These are phyloP conservation scores for Diplolepis rosae DNA, from an alignment of 2,888 invertebrate genomes.

Conservation along the genomic window DNA sequence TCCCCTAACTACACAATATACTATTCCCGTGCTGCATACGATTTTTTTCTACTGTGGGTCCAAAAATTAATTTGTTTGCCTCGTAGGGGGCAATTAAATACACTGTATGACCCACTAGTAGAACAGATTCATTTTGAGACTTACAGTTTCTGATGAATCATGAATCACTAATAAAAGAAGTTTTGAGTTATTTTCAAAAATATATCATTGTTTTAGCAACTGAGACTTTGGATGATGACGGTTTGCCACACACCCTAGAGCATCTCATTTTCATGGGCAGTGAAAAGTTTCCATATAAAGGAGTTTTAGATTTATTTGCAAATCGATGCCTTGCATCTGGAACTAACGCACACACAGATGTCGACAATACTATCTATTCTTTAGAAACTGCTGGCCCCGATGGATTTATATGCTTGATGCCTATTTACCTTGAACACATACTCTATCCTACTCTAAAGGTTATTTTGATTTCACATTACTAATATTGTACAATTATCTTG, in stretches of 20 bases:
- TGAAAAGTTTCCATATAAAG: slow-evolving; percentile 91
- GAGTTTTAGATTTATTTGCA: slow-evolving; percentile 90
- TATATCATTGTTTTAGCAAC: slow-evolving; percentile 83
- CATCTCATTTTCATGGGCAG: slow-evolving; percentile 94
- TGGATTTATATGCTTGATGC: slow-evolving; percentile 91
- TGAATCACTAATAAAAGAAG: too few relatives aligned
- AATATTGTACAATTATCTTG: too few relatives aligned
- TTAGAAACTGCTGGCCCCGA: slow-evolving; percentile 90
- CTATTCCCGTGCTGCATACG: too few relatives aligned
- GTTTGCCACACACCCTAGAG: slow-evolving; percentile 93
- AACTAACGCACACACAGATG: slow-evolving; percentile 93
- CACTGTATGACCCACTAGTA: too few relatives aligned
- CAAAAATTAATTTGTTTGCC: too few relatives aligned
- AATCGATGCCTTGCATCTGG: slow-evolving; percentile 93
- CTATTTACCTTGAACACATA: slow-evolving; percentile 93
- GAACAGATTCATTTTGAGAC: too few relatives aligned
- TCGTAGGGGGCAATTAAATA: too few relatives aligned
- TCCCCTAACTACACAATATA: too few relatives aligned
- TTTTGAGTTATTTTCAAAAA: too few relatives aligned
- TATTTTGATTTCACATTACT: too few relatives aligned
- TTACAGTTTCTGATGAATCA: too few relatives aligned
- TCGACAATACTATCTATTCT: slow-evolving; percentile 92
- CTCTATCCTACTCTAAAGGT: slow-evolving; percentile 87
- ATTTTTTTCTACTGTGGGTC: too few relatives aligned
- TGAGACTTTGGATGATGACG: slow-evolving; percentile 93